phyloP scores from a whole-genome alignment of 1,140 invertebrate species.

The Contarinia nasturtii region DNA sequence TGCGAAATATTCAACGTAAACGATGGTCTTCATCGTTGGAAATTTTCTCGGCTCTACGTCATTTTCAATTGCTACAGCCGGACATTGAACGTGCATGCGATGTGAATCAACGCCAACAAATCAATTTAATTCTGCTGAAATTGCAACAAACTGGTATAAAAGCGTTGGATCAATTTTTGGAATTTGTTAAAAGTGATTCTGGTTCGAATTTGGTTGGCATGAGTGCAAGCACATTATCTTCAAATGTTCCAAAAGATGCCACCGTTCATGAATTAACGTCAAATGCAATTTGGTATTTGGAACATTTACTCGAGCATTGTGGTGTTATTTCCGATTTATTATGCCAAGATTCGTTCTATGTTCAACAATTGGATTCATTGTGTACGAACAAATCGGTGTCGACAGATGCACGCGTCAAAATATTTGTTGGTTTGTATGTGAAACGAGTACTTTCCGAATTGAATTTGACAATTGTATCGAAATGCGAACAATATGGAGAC shows the following conservation, averaged over 20 bases:
- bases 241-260: slow-evolving; percentile 64
- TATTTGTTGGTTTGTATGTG: slow-evolving; percentile 54
- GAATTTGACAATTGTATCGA: slow-evolving; percentile 63
- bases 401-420: slow-evolving; percentile 32
- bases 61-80: slow-evolving; percentile 58
- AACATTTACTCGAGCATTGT: slow-evolving; percentile 61
- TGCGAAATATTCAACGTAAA: slow-evolving; percentile 57
- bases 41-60: slow-evolving; percentile 72
- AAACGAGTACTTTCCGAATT: slow-evolving; percentile 72
- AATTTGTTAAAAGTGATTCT: slow-evolving; percentile 68
- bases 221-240: slow-evolving; percentile 12
- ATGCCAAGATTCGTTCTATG: slow-evolving; percentile 36
- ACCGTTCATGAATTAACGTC: slow-evolving; percentile 91
- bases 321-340: slow-evolving; percentile 50
- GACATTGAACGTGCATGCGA: slow-evolving; percentile 68
- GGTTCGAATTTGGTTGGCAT: slow-evolving; percentile 44
- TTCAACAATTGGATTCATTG: slow-evolving; percentile 23
- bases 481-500: slow-evolving; percentile 72
- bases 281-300: slow-evolving; percentile 76
- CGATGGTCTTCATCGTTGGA: slow-evolving; percentile 69
- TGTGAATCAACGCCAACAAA: slow-evolving; percentile 45
- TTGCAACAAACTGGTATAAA: slow-evolving; percentile 62
- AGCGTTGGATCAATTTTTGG: slow-evolving; percentile 82
- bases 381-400: slow-evolving; percentile 26
- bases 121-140: slow-evolving; percentile 51